Conservation (phyloP, 2,113 vertebrate species). For the Crotalus viridis region DNA sequence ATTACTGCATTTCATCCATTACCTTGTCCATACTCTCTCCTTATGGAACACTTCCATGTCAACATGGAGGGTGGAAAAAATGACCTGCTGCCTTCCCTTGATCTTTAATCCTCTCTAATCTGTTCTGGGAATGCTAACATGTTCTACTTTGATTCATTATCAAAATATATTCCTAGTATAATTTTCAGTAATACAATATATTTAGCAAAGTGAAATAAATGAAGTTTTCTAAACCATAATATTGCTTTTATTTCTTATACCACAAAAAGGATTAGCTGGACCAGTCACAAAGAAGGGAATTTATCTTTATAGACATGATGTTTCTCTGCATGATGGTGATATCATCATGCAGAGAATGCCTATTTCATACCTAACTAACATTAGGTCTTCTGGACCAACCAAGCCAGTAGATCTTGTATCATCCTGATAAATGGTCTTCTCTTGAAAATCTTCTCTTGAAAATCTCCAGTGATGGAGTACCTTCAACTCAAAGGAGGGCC, state of each 20-base stretch:
- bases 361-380: neutral
- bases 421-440: neutral
- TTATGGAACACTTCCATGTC: slow-evolving; percentile 64
- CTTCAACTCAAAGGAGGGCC: neutral
- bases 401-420: neutral
- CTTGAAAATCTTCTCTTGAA: neutral
- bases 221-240: neutral
- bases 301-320: neutral
- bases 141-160: slow-evolving; percentile 54
- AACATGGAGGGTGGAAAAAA: slow-evolving; percentile 60
- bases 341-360: neutral
- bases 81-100: slow-evolving; percentile 68
- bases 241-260: slow-evolving; percentile 39
- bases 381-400: neutral
- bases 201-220: slow-evolving; percentile 21
- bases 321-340: neutral
- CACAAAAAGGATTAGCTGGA: neutral
- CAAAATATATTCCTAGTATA: slow-evolving; percentile 51
- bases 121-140: slow-evolving; percentile 55
- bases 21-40: slow-evolving; percentile 41
- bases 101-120: slow-evolving; percentile 68
- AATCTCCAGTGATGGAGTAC: neutral
- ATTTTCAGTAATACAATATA: slow-evolving; percentile 29
- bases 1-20: neutral
- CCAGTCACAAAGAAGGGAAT: neutral